These are phyloP conservation scores for Drosophila macrospina DNA, from an alignment of 2,888 invertebrate genomes.

Conservation along the genomic window DNA sequence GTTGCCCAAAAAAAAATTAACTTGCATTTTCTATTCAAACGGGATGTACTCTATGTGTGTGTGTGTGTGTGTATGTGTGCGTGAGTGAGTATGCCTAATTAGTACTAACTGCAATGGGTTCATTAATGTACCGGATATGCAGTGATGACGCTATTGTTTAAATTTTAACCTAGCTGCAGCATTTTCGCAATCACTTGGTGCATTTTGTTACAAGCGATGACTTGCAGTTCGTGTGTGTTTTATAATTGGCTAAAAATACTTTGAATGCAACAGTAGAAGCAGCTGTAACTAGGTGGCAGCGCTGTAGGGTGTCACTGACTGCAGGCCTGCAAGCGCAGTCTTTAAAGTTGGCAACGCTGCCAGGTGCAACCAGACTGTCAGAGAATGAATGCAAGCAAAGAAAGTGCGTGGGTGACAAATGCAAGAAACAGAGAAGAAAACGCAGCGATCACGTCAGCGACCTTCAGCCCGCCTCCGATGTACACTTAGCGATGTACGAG, in stretches of 20 bases:
- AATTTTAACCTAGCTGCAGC: constrained; percentile 27
- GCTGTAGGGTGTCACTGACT: not conserved
- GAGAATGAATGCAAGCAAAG: constrained; percentile 25
- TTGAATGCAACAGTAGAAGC: constrained; percentile 5
- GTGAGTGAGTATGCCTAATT: constrained; percentile 60
- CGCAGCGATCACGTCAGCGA: constrained; percentile 63
- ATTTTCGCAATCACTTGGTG: constrained; percentile 45
- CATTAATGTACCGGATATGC: constrained; percentile 78
- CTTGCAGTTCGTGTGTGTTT: constrained; percentile 30
- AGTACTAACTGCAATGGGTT: constrained; percentile 66
- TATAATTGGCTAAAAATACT: constrained; percentile 24
- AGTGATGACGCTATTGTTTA: constrained; percentile 75
- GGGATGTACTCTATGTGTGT: constrained; percentile 33
- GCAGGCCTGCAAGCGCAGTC: not conserved
- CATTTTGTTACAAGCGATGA: constrained; percentile 28
- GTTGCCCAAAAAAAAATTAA: constrained; percentile 43
- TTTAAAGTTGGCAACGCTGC: constrained; percentile 11
- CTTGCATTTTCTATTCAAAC: constrained; percentile 48
- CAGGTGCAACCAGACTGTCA: not conserved
- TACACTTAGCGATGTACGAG: constrained; percentile 6
- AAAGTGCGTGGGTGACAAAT: constrained; percentile 46
- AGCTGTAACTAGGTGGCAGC: constrained; percentile 29
- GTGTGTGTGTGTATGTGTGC: constrained; percentile 15
- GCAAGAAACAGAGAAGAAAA: constrained; percentile 21
- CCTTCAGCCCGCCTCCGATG: constrained; percentile 51